A percentile compares a stretch with the other conserved stretches of the same genome.
These are phyloP conservation scores for Psilanteris sp. DNA, from an alignment of 1,140 invertebrate species.

Conservation along the genomic window DNA sequence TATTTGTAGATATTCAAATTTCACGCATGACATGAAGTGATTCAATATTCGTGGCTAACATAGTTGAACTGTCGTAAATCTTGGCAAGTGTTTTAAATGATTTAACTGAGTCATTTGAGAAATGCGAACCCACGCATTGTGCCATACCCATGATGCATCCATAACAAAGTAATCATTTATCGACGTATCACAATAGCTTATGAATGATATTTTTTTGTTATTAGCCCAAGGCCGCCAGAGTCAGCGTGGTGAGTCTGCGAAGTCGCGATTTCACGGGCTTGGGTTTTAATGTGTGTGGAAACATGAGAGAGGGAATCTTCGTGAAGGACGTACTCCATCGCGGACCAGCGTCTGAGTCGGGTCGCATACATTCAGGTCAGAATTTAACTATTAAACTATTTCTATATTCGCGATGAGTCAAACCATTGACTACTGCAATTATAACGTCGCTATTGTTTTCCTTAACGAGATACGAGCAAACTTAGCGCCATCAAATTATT, in stretches of 20 bases:
- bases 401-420: conserved; percentile 13
- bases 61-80: conserved; percentile 28
- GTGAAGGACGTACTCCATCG: conserved; percentile 92
- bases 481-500: conserved; percentile 12
- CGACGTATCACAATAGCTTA: conserved; percentile 31
- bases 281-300: conserved; percentile 93
- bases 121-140: conserved; percentile 35
- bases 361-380: conserved; percentile 89
- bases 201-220: conserved; percentile 52
- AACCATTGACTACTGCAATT: conserved; percentile 3
- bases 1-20: conserved; percentile 18
- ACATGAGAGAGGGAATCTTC: conserved; percentile 93
- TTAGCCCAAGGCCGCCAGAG: conserved; percentile 71
- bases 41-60: conserved; percentile 10
- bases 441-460: conserved; percentile 26
- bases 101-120: conserved; percentile 33
- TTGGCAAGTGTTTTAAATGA: conserved; percentile 23
- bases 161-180: conserved; percentile 16
- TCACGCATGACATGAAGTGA: conserved; percentile 21
- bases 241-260: conserved; percentile 86
- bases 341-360: conserved; percentile 92
- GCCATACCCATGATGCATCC: conserved; percentile 8
- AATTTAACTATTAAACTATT: conserved; percentile 5
- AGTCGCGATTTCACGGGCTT: conserved; percentile 94
- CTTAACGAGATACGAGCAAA: conserved; percentile 17